Percentiles rank a stretch among this genome's conserved stretches.
Conservation (phyloP, 2,113 vertebrate species). For the Hepsetus odoe region DNA sequence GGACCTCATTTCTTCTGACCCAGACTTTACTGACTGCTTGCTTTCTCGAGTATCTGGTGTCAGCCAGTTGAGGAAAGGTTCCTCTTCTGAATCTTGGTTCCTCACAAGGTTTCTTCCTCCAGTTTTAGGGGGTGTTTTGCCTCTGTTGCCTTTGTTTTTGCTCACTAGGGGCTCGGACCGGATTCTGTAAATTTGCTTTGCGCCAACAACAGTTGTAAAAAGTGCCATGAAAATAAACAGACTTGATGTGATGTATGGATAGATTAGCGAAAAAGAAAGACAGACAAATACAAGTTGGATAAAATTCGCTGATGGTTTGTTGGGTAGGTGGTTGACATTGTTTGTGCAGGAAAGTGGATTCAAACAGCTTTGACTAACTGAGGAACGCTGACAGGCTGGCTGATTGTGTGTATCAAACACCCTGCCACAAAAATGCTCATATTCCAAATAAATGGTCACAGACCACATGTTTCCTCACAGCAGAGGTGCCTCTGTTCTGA, state of each 20-base stretch:
- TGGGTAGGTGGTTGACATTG: neutral
- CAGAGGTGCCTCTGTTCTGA: neutral
- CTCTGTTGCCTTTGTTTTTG: too few species aligned
- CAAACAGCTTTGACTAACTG: neutral
- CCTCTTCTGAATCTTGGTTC: too few species aligned
- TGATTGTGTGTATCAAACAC: neutral
- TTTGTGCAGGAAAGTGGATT: neutral
- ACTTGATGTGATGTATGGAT: neutral
- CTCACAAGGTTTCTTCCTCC: too few species aligned
- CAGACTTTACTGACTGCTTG: too few species aligned
- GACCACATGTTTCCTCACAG: neutral
- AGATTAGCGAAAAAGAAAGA: neutral
- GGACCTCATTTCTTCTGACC: too few species aligned
- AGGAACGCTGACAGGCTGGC: neutral
- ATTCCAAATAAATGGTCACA: neutral
- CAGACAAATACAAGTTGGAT: neutral
- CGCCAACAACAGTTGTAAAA: too few species aligned
- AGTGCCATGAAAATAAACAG: too few species aligned
- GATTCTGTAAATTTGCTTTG: too few species aligned
- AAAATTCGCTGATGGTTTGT: neutral
- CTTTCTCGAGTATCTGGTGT: too few species aligned
- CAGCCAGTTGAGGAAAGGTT: too few species aligned
- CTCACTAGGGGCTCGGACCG: too few species aligned
- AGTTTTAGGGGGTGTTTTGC: too few species aligned
- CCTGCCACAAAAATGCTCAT: neutral